These are phyloP conservation scores for Nomada flava DNA, from an alignment of 2,888 invertebrate genomes.

Conservation along the genomic window DNA sequence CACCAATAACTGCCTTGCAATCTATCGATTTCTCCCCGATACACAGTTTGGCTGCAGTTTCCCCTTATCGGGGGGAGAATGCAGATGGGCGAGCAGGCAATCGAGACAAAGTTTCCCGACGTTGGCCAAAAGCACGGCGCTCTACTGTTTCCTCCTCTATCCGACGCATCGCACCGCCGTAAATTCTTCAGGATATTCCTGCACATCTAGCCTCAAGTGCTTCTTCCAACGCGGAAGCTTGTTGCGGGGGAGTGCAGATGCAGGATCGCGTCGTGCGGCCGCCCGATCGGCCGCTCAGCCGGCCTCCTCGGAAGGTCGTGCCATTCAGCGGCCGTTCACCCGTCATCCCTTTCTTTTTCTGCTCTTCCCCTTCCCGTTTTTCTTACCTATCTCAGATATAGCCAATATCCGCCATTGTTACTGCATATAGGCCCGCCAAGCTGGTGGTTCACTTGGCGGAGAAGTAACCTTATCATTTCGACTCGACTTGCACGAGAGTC, in stretches of 20 bases:
- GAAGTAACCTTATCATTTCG: not conserved
- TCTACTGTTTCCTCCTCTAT: slow-evolving; percentile 14
- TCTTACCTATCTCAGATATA: slow-evolving; percentile 52
- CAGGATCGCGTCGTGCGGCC: slow-evolving; percentile 56
- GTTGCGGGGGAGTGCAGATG: slow-evolving; percentile 72
- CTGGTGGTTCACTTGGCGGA: not conserved
- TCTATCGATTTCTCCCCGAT: slow-evolving; percentile 42
- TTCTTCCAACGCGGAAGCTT: slow-evolving; percentile 73
- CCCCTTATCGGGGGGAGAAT: slow-evolving; percentile 7
- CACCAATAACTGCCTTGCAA: slow-evolving; percentile 34
- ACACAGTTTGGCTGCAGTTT: slow-evolving; percentile 19
- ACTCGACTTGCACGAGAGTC: not conserved
- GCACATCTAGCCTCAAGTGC: slow-evolving; percentile 57
- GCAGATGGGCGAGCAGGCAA: not conserved
- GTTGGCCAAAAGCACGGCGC: slow-evolving; percentile 31
- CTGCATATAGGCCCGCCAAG: slow-evolving; percentile 4
- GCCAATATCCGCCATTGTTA: slow-evolving; percentile 56
- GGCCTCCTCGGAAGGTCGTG: slow-evolving; percentile 76
- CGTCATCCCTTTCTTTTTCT: slow-evolving; percentile 75
- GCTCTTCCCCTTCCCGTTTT: slow-evolving; percentile 57
- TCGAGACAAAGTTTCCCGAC: slow-evolving; percentile 1
- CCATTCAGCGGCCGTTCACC: slow-evolving; percentile 76
- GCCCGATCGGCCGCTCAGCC: slow-evolving; percentile 46
- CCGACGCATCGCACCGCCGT: slow-evolving; percentile 48
- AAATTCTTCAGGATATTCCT: slow-evolving; percentile 42